Evolutionary conservation across 2,113 vertebrate genomes (phyloP), one percentile per base, ranked within the genome.

Genomic region (Mixornis gularis): DNA sequence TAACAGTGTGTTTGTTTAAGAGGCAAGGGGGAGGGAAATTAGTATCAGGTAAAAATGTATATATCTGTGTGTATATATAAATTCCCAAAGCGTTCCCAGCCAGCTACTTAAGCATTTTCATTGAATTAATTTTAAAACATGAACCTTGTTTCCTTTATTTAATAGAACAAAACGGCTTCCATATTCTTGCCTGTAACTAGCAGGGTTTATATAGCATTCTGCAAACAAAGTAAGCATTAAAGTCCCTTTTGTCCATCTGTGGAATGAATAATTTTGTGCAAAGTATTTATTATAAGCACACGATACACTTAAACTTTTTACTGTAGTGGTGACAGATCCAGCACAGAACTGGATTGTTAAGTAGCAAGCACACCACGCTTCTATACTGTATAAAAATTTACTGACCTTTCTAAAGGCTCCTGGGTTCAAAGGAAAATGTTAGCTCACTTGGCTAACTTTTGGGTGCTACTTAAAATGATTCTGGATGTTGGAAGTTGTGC

Each of bases 81-180:
- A 97, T 95, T 96, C 85, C 93, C n/a, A 59, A 96, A 91, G 88
- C 90, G 82, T 97, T 97, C 89, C 83, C 92, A 48, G 96, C 96
- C 95, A 97, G 92, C 93, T 96, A 84, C 94, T 97, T 97, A 97
- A 96, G 96, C 96, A 94, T 95, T 97, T 97, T 97, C 95, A 97
- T 94, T 97, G 96, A 97, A 96, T 97, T 97, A 97, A 97, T 98
- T 97, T 97, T 90, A 97, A 98, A 97, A 97, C 62, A 58, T 96
- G 94, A 97, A 95, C 96, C 92, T 97, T 97, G 96, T 97, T 98
- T 97, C 94, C 95, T 97, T 97, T 97, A 95, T 97, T 97, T 97
- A 97, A 97, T 96, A 94, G 96, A 96, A 97, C 92, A 96, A 97
- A 97, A 97, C 68, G 11, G 96, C 95, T 97, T 98, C 96, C 97